These are phyloP conservation scores for Lepilemur septentrionalis DNA, from an alignment of 2,797 vertebrate species.

Conservation along the genomic window DNA sequence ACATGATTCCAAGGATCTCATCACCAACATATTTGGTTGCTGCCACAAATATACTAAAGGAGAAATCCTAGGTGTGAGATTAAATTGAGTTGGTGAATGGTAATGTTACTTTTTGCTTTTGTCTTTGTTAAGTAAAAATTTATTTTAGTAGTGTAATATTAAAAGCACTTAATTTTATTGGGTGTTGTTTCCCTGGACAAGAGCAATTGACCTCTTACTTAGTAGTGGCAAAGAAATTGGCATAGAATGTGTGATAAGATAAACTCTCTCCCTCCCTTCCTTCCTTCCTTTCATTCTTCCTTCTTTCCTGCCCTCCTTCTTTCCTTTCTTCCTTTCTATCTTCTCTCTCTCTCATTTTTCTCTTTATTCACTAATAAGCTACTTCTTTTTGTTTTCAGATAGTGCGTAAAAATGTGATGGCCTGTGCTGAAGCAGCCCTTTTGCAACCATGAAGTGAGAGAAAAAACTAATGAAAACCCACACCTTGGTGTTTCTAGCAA, in stretches of 20 bases:
- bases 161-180: neutral
- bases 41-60: neutral
- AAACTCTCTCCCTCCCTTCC: neutral
- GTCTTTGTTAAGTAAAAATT: neutral
- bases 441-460: neutral
- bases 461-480: neutral
- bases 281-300: accelerated
- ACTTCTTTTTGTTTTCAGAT: neutral
- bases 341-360: neutral
- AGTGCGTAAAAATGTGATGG: no score
- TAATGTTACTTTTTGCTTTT: neutral
- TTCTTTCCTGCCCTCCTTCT: neutral
- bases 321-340: neutral
- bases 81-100: neutral
- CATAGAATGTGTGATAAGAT: neutral
- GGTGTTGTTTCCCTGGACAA: neutral
- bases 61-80: neutral
- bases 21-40: neutral
- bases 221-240: neutral
- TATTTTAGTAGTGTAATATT: neutral
- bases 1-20: neutral
- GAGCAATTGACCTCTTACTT: neutral
- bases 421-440: neutral
- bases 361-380: neutral
- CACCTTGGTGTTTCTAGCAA: neutral